phyloP scores from a whole-genome alignment of 1,140 invertebrate genomes.

The Halesus radiatus region DNA sequence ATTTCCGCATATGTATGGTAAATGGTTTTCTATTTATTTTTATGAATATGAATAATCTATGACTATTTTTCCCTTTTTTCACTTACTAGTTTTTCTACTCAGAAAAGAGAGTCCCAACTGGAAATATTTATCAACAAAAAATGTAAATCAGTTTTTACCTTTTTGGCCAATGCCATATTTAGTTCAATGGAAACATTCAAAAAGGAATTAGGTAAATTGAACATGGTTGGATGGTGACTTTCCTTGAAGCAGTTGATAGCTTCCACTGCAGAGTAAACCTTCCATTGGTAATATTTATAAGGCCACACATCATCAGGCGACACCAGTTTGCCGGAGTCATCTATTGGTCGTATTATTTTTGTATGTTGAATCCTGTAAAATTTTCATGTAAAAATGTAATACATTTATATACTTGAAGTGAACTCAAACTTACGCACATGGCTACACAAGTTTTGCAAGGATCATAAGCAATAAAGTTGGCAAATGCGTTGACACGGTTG shows the following conservation, averaged over 20 bases:
- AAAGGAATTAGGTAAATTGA: constrained; percentile 77
- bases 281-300: constrained; percentile 69
- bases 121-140: no score
- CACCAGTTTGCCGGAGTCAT: constrained; percentile 68
- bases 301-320: constrained; percentile 76
- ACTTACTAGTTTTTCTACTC: no score
- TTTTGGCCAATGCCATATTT: constrained; percentile 77
- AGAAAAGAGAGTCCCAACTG: no score
- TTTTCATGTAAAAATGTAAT: background rate
- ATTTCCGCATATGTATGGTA: no score
- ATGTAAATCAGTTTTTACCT: constrained; percentile 57
- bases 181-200: constrained; percentile 79
- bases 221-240: constrained; percentile 83
- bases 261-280: constrained; percentile 76
- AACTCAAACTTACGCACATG: no score
- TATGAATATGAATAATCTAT: no score
- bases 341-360: constrained; percentile 59
- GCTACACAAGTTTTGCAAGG: no score
- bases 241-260: constrained; percentile 82
- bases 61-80: no score
- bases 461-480: no score
- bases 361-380: constrained; percentile 58
- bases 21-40: no score
- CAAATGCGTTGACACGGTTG: no score
- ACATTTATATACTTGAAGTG: no score